These are phyloP conservation scores for Drosophila sp. DNA, from an alignment of 1,140 invertebrate species.

Conservation along the genomic window DNA sequence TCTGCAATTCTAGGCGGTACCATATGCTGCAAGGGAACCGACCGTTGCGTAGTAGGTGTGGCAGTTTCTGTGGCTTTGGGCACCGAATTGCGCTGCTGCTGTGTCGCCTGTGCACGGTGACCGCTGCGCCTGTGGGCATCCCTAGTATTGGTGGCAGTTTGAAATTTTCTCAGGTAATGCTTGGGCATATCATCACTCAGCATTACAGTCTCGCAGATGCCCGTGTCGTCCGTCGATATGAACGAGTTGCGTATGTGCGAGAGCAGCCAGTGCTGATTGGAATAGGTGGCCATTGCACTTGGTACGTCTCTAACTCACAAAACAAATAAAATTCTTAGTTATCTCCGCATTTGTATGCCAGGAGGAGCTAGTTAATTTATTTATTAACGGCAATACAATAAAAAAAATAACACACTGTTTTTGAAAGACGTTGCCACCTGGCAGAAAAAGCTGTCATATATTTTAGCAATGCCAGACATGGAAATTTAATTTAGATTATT, in stretches of 20 bases:
- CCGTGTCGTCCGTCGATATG: slow-evolving; percentile 97
- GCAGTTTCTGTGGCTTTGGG: slow-evolving; percentile 21
- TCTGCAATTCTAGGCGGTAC: slow-evolving; percentile 47
- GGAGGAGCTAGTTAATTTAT: slow-evolving; percentile 1
- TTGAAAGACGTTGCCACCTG: too few species aligned
- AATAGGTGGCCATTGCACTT: slow-evolving; percentile 93
- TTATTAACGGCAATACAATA: too few species aligned
- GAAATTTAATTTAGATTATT: too few species aligned
- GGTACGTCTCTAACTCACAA: slow-evolving; percentile 48
- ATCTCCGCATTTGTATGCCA: slow-evolving; percentile 56
- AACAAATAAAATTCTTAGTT: slow-evolving; percentile 59
- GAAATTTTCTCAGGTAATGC: slow-evolving; percentile 85
- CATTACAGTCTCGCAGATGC: slow-evolving; percentile 89
- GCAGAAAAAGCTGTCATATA: too few species aligned
- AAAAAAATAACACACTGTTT: too few species aligned
- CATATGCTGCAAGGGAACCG: slow-evolving; percentile 24
- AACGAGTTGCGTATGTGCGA: slow-evolving; percentile 97
- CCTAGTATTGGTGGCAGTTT: slow-evolving; percentile 45
- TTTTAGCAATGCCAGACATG: too few species aligned
- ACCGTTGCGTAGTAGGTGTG: slow-evolving; percentile 18
- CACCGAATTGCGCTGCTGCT: slow-evolving; percentile 32
- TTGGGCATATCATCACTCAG: slow-evolving; percentile 90
- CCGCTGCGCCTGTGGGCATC: slow-evolving; percentile 56
- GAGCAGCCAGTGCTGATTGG: slow-evolving; percentile 96
- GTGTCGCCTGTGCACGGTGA: slow-evolving; percentile 24